Evolutionary conservation across 2,113 vertebrate species (phyloP).

Genomic region (Rousettus leschenaultii): DNA sequence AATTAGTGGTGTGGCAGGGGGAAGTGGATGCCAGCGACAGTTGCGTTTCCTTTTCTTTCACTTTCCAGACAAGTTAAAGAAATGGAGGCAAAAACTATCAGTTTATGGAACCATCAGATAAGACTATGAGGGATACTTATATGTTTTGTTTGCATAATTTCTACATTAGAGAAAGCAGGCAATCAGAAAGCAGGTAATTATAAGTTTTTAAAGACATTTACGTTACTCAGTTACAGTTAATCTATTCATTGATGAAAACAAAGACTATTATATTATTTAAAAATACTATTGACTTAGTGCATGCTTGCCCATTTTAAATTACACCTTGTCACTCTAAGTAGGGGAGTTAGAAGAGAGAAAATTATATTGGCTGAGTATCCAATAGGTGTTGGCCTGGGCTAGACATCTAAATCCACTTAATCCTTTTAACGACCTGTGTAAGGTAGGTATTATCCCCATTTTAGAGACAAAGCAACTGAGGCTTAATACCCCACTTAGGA

Average conservation of each 20-base stretch:
- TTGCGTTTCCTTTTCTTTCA: neutral
- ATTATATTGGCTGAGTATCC: neutral
- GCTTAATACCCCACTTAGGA: neutral
- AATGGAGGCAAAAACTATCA: neutral
- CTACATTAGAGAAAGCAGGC: neutral
- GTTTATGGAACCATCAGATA: neutral
- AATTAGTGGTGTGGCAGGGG: neutral
- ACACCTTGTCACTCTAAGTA: neutral
- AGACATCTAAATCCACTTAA: neutral
- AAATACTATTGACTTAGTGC: neutral
- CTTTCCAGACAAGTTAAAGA: neutral
- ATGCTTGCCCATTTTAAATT: neutral
- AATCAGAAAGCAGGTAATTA: neutral
- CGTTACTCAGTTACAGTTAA: neutral
- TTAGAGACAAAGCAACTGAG: neutral
- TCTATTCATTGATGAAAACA: neutral
- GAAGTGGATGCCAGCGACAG: no score
- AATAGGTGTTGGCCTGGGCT: neutral
- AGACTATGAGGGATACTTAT: neutral
- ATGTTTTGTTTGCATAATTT: neutral
- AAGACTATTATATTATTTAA: neutral
- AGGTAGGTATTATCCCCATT: neutral
- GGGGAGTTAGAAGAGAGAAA: neutral
- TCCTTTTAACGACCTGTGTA: neutral
- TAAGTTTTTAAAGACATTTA: neutral